Base-by-base conservation (phyloP, 2,113 vertebrate genomes). In the Xiphias gladius region DNA sequence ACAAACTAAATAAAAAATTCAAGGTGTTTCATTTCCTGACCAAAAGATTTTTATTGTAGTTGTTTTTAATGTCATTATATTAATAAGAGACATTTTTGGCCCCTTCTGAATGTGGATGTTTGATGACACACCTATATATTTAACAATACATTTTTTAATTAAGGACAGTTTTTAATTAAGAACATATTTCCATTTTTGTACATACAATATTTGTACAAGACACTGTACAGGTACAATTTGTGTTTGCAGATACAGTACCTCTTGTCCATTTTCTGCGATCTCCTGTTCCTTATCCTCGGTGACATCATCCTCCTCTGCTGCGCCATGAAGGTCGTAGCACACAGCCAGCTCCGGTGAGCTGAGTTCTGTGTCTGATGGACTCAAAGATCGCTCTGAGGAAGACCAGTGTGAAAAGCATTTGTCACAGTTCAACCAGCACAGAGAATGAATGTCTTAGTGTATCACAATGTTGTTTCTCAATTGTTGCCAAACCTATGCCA, bases 181-280 rank as follows among this genome's bases (percentile, higher is more conserved):
- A 54, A n/a, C 22, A 54, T 22, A 13, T 57, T 28, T 52, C 32
- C 1, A 20, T 68, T 50, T 50, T 50, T 28, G 14, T 8, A 43
- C 24, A 1, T 43, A 65, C 4, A 16, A 14, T 14, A 24, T 59
- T 48, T 48, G 28, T 54, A 4, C 8, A 41, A 41, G 7, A 62
- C 20, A 48, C 7, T 28, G 26, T 59, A n/a, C 14, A 26, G 26
- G 4, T n/a, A 32, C 22, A 54, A 16, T 12, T 11, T 26, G 12
- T 30, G 5, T 84, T 14, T 32, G 22, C 50, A 24, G 24, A 43
- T 41, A 26, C 19, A 17, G 1, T 79, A 95, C 93, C 93, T 92
- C 93, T 82, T 94, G 69, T 90, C 93, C 94, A 68, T 96, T 96
- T 81, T 94, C 92, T 46, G 86, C 90, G 37, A 92, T 86, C 35